Evolutionary conservation across 2,888 invertebrate species (phyloP), one percentile per base, ranked within the genome.

Genomic region (Caenorhabditis becei): DNA sequence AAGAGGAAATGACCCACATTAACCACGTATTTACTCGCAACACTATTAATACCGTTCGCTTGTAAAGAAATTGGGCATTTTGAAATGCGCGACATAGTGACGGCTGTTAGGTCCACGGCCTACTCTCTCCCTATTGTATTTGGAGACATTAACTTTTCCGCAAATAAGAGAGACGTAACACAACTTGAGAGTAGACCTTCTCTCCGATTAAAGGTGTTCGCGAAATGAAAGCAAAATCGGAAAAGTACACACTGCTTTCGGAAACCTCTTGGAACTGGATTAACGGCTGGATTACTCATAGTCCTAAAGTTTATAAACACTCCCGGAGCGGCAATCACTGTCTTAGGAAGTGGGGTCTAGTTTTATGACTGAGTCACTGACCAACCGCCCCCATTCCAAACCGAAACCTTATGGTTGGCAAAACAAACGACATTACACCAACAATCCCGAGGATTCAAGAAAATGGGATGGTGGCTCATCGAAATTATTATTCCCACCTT

Each of bases 81-180:
- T 66, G 58, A 75, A 75, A 58, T 75, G 75, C 56, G 75, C 56
- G 63, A 66, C 74, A 51, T 56, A 59, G 51, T 58, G 61, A 51
- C 59, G 61, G 37, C 41, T 47, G 63, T 35, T 58, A 53, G 59
- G 49, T 54, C 32, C 16, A 20, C 53, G 53, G 54, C 70, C 58
- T 56, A 59, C 58, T 59, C 71, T 54, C 49, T 20, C 28, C n/a
- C 74, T 14, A 59, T 75, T 75, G 75, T 75, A 75, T 65, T 74
- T 66, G 71, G 61, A 72, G 78, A 72, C 65, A 78, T 78, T 78
- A 78, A 78, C 78, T 78, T 71, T 71, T 78, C 65, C 65, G 78
- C 70, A 78, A 78, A 78, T 72, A 78, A 61, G 51, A 72, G 56
- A 37, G 72, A 63, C 72, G 72, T 63, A 66, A 75, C 66, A 66